Base-by-base conservation (phyloP, 1,140 invertebrate genomes). In the Drosophila lowei region DNA sequence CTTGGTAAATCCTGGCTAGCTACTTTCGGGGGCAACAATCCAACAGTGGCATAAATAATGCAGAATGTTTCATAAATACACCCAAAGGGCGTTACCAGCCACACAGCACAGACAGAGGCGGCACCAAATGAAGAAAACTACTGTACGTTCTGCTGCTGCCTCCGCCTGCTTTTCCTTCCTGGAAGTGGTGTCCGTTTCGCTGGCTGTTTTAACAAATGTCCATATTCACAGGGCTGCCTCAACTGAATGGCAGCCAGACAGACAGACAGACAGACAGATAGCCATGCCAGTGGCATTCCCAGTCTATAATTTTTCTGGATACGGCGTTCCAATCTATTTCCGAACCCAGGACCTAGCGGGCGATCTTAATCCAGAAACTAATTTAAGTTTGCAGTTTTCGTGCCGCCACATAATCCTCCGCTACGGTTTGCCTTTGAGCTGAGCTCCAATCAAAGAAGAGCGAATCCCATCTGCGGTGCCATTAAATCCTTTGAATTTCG, bases 21-120 rank as follows among this genome's bases (percentile, higher is more conserved):
- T 77, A 80, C 77, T 63, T 66, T 38, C 46, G 38, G 53, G 28
- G 30, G 8, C 0, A 30, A 3, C 30, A 9, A 9, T 30, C 30
- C 30, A 30, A 30, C 8, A 30, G 58, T 56, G 30, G 21, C 49
- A 79, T 85, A 85, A 85, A 85, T 84, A 85, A 84, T 84, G 76
- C 66, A 85, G 72, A 76, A 73, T 66, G 72, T 68, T 84, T 68
- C 80, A 76, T 67, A 84, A 84, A 64, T 62, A 59, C 47, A 48
- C 64, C 59, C 58, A 50, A 58, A 50, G 25, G 48, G 48, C 56
- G n/a, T 6, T 25, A 25, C 23, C 23, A 25, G 23, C 23, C 23
- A 25, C 23, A 6, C 23, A 25, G 23, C 30, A 53, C 16, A 52
- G 34, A 25, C 11, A 38, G 34, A 42, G n/a, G 15, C 23, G 41